A percentile compares a stretch with the other conserved stretches of the same genome.
Conservation (phyloP, 2,113 vertebrate species). For the Condylura cristata region DNA sequence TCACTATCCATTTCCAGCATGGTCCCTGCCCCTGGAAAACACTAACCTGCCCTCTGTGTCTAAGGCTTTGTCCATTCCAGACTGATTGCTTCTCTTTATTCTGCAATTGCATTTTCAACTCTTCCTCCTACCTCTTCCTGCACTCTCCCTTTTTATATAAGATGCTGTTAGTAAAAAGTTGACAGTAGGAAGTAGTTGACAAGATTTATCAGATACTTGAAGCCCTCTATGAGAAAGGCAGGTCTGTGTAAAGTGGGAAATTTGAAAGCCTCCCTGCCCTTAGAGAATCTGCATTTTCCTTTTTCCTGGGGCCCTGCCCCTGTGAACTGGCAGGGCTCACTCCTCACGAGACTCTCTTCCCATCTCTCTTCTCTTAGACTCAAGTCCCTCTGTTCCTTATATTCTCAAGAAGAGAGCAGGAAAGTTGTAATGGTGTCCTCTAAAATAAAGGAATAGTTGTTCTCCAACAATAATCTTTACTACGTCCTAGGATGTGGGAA, state of each 20-base stretch:
- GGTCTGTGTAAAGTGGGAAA: not conserved
- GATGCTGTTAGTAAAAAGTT: not conserved
- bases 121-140: not conserved
- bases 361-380: not conserved
- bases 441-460: not conserved
- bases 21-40: not conserved
- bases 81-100: not conserved
- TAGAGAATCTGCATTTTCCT: not conserved
- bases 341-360: not conserved
- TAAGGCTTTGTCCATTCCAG: not conserved
- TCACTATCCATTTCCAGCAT: not conserved
- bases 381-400: not conserved
- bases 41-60: not conserved
- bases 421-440: not conserved
- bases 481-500: not conserved
- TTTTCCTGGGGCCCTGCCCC: not conserved
- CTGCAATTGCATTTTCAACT: not conserved
- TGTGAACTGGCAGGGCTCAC: not conserved
- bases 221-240: not conserved
- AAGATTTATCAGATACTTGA: not conserved
- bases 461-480: not conserved
- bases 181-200: not conserved
- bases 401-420: not conserved
- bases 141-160: not conserved
- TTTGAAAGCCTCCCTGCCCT: not conserved